phyloP scores from a whole-genome alignment of 2,888 invertebrate genomes.

The Cephus runcator region DNA sequence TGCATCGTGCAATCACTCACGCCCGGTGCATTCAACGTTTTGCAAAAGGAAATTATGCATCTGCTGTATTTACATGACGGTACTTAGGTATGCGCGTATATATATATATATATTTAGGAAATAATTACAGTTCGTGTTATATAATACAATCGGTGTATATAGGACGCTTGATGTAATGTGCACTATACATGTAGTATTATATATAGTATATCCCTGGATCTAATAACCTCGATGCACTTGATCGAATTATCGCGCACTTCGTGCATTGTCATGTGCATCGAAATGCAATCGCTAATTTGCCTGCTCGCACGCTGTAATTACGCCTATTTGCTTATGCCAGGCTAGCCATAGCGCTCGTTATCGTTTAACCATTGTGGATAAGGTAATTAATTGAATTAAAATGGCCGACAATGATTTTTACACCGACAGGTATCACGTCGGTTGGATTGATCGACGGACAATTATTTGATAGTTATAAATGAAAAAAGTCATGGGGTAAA shows the following conservation, averaged over 20 bases:
- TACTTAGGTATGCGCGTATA: constrained; percentile 47
- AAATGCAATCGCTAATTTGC: constrained; percentile 47
- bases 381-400: not conserved
- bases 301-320: constrained; percentile 32
- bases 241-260: constrained; percentile 11
- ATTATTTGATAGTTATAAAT: not conserved
- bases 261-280: constrained; percentile 47
- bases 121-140: constrained; percentile 33
- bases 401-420: not conserved
- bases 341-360: not conserved
- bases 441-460: not conserved
- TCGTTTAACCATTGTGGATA: not conserved
- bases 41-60: constrained; percentile 37
- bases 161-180: not conserved
- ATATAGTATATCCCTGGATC: not conserved
- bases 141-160: not conserved
- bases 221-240: not conserved
- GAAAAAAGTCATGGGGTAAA: not conserved
- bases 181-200: not conserved
- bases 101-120: not conserved
- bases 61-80: constrained; percentile 54
- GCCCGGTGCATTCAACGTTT: not conserved
- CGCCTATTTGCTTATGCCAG: constrained; percentile 33
- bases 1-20: not conserved
- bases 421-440: not conserved